Evolutionary conservation across 2,797 vertebrate species (phyloP).

Genomic region (Lophotriccus pileatus): DNA sequence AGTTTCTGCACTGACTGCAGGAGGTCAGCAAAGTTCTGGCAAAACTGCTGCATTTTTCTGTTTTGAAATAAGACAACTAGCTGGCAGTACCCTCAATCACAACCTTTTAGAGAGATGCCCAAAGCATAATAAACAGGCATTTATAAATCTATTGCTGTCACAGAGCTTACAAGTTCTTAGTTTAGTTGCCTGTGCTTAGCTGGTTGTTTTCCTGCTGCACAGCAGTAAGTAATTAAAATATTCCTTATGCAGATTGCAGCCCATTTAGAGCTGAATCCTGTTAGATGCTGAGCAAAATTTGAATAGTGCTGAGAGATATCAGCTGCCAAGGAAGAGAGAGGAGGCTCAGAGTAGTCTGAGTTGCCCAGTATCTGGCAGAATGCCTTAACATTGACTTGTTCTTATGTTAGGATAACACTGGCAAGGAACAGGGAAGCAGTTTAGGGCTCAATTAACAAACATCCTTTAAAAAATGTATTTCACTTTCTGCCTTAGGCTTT

Average conservation of each 20-base stretch:
- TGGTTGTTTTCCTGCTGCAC: slow-evolving; percentile 9
- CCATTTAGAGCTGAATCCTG: neutral
- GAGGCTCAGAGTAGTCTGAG: neutral
- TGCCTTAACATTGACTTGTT: slow-evolving; percentile 46
- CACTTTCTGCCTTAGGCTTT: slow-evolving; percentile 46
- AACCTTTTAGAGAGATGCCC: neutral
- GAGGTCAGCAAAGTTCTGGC: neutral
- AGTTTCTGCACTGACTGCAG: neutral
- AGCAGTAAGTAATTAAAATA: slow-evolving; percentile 33
- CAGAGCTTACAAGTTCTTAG: neutral
- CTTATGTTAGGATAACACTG: slow-evolving; percentile 27
- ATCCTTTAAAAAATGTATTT: slow-evolving; percentile 54
- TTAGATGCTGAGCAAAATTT: slow-evolving; percentile 8
- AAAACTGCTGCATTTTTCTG: neutral
- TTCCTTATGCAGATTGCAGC: neutral
- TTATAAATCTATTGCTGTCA: neutral
- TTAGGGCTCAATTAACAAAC: slow-evolving; percentile 56
- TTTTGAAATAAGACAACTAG: neutral
- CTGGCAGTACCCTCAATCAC: neutral
- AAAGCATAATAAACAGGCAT: neutral
- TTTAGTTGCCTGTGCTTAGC: neutral
- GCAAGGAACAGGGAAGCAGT: slow-evolving; percentile 23
- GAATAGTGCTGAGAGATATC: neutral
- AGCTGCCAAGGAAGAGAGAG: neutral
- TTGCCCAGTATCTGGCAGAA: neutral